Evolutionary conservation across 2,888 invertebrate species (phyloP).

Genomic region (Dasysyrphus tricinctus): DNA sequence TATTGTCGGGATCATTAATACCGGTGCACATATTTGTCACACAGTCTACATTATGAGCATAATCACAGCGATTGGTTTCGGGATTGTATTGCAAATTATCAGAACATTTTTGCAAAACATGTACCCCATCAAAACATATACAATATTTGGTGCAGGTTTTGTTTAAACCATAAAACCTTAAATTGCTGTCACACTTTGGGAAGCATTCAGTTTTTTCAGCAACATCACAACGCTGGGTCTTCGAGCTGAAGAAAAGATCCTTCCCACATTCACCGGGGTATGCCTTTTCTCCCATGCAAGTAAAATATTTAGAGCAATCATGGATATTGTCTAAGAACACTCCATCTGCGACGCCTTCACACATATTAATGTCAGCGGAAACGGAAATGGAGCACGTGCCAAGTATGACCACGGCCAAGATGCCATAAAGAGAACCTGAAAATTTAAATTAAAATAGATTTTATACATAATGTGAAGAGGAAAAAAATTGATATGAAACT

Average conservation of each 20-base stretch:
- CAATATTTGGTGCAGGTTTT: constrained; percentile 81
- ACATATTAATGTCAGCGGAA: constrained; percentile 76
- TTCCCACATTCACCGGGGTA: constrained; percentile 76
- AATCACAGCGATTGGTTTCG: constrained; percentile 81
- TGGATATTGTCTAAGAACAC: constrained; percentile 77
- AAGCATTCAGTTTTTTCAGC: constrained; percentile 77
- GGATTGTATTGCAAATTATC: constrained; percentile 80
- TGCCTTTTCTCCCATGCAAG: constrained; percentile 77
- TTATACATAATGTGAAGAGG: neutral
- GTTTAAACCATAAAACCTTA: constrained; percentile 78
- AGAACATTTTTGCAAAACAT: constrained; percentile 78
- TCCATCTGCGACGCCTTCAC: constrained; percentile 76
- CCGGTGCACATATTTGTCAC: constrained; percentile 79
- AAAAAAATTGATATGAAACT: neutral
- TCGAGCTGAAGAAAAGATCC: constrained; percentile 63
- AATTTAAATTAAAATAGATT: constrained; percentile 1
- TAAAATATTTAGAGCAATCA: constrained; percentile 77
- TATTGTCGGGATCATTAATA: constrained; percentile 77
- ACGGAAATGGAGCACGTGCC: neutral
- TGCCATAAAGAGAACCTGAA: constrained; percentile 31
- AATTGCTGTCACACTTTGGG: constrained; percentile 76
- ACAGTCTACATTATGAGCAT: constrained; percentile 80
- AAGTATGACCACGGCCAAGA: constrained; percentile 36
- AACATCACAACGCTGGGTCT: constrained; percentile 77
- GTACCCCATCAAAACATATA: constrained; percentile 78